Percentiles rank a stretch among this genome's conserved stretches.
Evolutionary conservation across 92 coral and sea anemone genomes (phyloP).

Genomic region (Bergia puertoricense): DNA sequence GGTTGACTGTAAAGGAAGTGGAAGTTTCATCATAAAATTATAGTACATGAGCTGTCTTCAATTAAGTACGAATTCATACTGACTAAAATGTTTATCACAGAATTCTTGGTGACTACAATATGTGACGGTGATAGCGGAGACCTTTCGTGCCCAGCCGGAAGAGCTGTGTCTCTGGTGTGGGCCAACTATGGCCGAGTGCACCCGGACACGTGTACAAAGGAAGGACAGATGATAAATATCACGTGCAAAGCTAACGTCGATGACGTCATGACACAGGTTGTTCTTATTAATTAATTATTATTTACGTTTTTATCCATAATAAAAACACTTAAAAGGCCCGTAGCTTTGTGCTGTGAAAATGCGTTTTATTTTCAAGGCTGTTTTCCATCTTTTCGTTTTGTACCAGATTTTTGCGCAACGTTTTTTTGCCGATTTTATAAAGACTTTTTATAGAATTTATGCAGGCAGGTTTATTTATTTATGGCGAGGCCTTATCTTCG

Average conservation of each 20-base stretch:
- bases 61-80: background rate
- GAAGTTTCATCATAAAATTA: no score
- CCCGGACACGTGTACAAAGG: constrained; percentile 55
- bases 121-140: constrained; percentile 56
- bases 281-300: background rate
- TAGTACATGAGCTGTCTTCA: background rate
- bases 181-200: constrained; percentile 61
- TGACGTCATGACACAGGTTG: constrained; percentile 31
- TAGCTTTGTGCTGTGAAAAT: no score
- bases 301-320: background rate
- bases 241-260: constrained; percentile 53
- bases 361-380: no score
- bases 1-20: no score
- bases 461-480: no score
- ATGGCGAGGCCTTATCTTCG: no score
- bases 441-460: no score
- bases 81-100: constrained; percentile 8
- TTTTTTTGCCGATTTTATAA: no score
- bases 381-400: no score
- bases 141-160: constrained; percentile 40
- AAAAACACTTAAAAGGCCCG: no score
- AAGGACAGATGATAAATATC: constrained; percentile 47
- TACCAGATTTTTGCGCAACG: no score
- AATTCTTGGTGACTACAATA: constrained; percentile 54
- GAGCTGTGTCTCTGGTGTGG: constrained; percentile 55